phyloP scores from a whole-genome alignment of 2,888 invertebrate genomes.

The Meloe dianella region DNA sequence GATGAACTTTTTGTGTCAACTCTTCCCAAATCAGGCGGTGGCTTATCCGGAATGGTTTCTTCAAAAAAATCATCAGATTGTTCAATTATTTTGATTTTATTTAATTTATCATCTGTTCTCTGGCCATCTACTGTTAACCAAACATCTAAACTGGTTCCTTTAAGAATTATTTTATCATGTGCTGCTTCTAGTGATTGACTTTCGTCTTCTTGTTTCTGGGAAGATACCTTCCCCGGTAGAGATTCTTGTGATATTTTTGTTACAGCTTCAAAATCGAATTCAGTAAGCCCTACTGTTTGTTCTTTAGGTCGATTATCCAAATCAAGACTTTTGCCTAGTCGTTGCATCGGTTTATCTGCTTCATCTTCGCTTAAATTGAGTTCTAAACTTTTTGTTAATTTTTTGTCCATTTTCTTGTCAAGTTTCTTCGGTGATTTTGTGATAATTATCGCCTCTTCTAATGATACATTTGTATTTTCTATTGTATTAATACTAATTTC shows the following conservation, averaged over 20 bases:
- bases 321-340: conserved; percentile 59
- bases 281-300: conserved; percentile 42
- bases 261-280: conserved; percentile 56
- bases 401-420: conserved; percentile 62
- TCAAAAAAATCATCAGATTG: conserved; percentile 60
- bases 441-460: conserved; percentile 76
- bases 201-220: conserved; percentile 50
- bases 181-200: conserved; percentile 34
- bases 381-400: conserved; percentile 69
- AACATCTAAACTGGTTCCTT: conserved; percentile 60
- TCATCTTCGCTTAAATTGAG: conserved; percentile 62
- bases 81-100: conserved; percentile 54
- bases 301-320: conserved; percentile 53
- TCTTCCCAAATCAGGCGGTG: conserved; percentile 57
- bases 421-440: conserved; percentile 77
- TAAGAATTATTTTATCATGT: conserved; percentile 54
- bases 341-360: conserved; percentile 50
- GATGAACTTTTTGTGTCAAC: conserved; percentile 57
- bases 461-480: conserved; percentile 54
- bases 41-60: conserved; percentile 50
- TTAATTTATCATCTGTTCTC: conserved; percentile 54
- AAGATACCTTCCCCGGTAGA: conserved; percentile 53
- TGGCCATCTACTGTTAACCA: conserved; percentile 58
- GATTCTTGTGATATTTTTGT: conserved; percentile 46
- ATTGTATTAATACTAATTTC: conserved; percentile 74